Evolutionary conservation across 1,140 invertebrate species (phyloP), one percentile per base, ranked within the genome.

Genomic region (Drosophila nebulosa): DNA sequence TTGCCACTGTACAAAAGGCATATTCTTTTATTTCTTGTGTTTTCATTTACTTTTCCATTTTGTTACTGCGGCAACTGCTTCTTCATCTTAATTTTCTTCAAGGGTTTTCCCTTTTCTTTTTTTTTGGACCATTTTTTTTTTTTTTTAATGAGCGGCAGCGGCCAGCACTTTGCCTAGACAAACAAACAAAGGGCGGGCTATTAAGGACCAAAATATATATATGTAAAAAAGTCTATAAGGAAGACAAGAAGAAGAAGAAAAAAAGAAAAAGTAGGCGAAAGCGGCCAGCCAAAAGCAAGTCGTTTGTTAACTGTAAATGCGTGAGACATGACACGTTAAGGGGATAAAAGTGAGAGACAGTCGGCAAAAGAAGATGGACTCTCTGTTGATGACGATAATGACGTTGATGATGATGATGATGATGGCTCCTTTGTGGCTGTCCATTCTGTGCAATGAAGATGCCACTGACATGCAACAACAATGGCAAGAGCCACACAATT

Each of bases 361-460:
- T 10, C 1, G 7, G 39, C 22, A 24, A 16, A 16, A 50, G 62
- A 56, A 50, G 56, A 16, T 22, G 32, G 52, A 24, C 36, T 53
- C 46, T 26, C 50, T 52, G 68, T 55, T 30, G 39, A 14, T 27
- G 3, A 12, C n/a, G n/a, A n/a, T n/a, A n/a, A n/a, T n/a, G 30
- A n/a, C 4, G 32, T 39, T 42, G 70, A 59, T 12, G 27, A n/a
- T 73, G 61, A 64, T 73, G 67, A 64, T 71, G 68, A 71, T 71
- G 57, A 74, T 50, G 57, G 55, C 58, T 79, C 72, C 79, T 84
- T 85, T 84, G 79, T 79, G 77, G 64, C 65, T 62, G 65, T 77
- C 24, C 73, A 80, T 30, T 46, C 39, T 52, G 62, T 52, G 46
- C 64, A 58, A 57, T 57, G 72, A 39, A 51, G 59, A 50, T 85